phyloP scores from a whole-genome alignment of 2,113 vertebrate species.

The Pterocles orientalis region DNA sequence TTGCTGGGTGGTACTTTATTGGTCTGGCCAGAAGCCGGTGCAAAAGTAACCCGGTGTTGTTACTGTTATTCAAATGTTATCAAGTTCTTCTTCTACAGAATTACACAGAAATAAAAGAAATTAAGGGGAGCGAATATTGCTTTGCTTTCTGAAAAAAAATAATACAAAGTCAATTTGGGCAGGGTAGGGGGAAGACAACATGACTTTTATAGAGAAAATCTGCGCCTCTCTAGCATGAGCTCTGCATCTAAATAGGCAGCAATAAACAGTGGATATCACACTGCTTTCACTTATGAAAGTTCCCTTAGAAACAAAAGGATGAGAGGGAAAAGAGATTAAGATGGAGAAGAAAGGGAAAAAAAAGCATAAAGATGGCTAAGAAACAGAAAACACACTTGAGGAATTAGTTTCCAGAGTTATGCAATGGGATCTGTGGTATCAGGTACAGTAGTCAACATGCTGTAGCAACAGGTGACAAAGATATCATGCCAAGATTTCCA shows the following conservation, averaged over 20 bases:
- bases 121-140: background rate
- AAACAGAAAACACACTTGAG: background rate
- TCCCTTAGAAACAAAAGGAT: background rate
- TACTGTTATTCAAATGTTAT: background rate
- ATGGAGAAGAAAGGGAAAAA: background rate
- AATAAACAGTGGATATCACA: background rate
- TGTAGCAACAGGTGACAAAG: constrained; percentile 22
- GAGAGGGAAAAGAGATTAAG: background rate
- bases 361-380: background rate
- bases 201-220: background rate
- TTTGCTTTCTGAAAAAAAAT: background rate
- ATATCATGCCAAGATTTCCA: background rate
- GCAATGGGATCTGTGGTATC: background rate
- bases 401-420: background rate
- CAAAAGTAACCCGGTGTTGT: background rate
- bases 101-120: background rate
- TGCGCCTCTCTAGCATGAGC: background rate
- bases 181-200: background rate
- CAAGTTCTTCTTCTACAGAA: background rate
- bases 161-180: background rate
- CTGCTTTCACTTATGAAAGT: background rate
- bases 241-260: background rate
- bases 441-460: background rate
- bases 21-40: constrained; percentile 19
- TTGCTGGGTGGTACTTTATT: constrained; percentile 17